Evolutionary conservation across 2,888 invertebrate genomes (phyloP).

Genomic region (Synergus laeviventris): DNA sequence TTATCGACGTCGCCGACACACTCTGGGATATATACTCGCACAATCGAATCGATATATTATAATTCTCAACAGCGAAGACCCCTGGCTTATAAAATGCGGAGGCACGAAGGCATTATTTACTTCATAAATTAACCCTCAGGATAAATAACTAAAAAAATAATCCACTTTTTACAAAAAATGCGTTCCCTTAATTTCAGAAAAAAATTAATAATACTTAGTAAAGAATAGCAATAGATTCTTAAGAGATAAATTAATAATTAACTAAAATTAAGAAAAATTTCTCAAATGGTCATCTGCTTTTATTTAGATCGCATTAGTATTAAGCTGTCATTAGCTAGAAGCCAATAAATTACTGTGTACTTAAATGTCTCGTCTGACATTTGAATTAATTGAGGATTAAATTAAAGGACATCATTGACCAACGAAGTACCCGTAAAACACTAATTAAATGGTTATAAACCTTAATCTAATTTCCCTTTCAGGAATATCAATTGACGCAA

Average conservation of each 20-base stretch:
- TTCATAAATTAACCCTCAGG: background rate
- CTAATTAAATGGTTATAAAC: background rate
- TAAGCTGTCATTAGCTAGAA: too few species aligned
- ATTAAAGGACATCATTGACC: constrained; percentile 10
- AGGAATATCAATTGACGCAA: background rate
- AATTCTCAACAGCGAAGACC: background rate
- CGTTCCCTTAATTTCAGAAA: background rate
- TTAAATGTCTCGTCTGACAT: too few species aligned
- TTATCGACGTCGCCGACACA: background rate
- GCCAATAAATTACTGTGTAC: background rate
- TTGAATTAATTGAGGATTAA: background rate
- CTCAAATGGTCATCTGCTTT: background rate
- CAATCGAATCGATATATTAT: constrained; percentile 3
- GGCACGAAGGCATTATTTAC: background rate
- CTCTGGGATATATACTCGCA: background rate
- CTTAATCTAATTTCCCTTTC: background rate
- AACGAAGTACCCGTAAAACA: background rate
- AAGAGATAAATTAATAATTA: background rate
- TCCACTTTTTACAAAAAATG: background rate
- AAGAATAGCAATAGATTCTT: background rate
- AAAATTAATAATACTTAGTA: background rate
- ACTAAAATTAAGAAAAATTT: background rate
- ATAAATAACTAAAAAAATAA: background rate
- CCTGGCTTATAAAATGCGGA: background rate
- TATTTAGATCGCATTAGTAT: background rate